Percentiles rank a stretch among this genome's conserved stretches.
Conservation (phyloP, 2,797 vertebrate species). For the Centroberyx gerrardi region DNA sequence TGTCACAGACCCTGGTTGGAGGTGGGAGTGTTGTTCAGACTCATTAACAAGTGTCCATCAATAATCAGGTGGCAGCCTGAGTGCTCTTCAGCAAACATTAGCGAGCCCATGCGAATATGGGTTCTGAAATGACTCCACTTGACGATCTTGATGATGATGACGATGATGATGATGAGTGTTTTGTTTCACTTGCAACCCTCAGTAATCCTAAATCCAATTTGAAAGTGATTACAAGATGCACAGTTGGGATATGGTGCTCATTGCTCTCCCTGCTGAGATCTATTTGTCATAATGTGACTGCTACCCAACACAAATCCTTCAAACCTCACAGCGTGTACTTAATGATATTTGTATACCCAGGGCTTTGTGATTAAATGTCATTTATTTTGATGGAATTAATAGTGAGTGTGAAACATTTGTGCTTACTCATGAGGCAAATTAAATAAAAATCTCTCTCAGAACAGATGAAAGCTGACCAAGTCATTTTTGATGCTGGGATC, state of each 20-base stretch:
- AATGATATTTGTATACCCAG: constrained; percentile 31
- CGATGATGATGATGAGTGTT: constrained; percentile 24
- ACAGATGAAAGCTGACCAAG: background rate
- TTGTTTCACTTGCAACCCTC: constrained; percentile 17
- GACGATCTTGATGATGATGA: constrained; percentile 1
- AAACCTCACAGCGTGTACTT: constrained; percentile 38
- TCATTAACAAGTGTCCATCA: constrained; percentile 1
- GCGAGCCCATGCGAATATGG: background rate
- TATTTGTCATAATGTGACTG: constrained; percentile 47
- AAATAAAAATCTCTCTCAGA: background rate
- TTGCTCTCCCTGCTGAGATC: constrained; percentile 42
- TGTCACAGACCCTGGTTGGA: background rate
- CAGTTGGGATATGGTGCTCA: constrained; percentile 32
- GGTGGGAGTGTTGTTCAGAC: constrained; percentile 33
- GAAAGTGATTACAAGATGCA: constrained; percentile 38
- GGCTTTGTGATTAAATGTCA: constrained; percentile 1
- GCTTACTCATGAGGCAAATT: constrained; percentile 15
- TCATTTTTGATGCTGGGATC: constrained; percentile 10
- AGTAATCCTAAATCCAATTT: constrained; percentile 34
- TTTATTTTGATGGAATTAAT: constrained; percentile 14
- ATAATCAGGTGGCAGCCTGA: background rate
- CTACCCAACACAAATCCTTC: constrained; percentile 25
- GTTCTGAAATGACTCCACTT: background rate
- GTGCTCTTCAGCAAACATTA: background rate
- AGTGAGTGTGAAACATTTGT: constrained; percentile 25